Evolutionary conservation across 2,888 invertebrate genomes (phyloP).

Genomic region (Ophonus ardosiacus): DNA sequence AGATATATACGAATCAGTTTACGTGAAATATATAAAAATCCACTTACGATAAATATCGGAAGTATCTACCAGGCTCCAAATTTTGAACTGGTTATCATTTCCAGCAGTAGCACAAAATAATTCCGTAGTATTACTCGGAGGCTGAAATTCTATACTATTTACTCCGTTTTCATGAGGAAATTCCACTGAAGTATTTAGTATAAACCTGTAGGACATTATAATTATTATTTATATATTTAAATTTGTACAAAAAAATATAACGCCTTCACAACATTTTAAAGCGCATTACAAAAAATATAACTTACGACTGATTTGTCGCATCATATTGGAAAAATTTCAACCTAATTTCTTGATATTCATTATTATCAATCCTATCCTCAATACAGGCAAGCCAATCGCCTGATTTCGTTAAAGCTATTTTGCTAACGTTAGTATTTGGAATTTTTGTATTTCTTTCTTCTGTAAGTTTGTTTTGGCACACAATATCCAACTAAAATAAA

Average conservation of each 20-base stretch:
- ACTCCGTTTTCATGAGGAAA: slow-evolving; percentile 83
- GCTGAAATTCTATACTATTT: slow-evolving; percentile 80
- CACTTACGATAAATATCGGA: slow-evolving; percentile 77
- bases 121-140: slow-evolving; percentile 72
- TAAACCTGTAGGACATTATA: slow-evolving; percentile 77
- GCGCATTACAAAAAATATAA: slow-evolving; percentile 64
- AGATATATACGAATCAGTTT: no score
- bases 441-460: slow-evolving; percentile 80
- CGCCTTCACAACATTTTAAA: no score
- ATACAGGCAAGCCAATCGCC: slow-evolving; percentile 87
- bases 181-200: slow-evolving; percentile 85
- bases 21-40: background rate
- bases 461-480: slow-evolving; percentile 83
- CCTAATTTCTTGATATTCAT: slow-evolving; percentile 80
- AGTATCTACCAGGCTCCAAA: slow-evolving; percentile 82
- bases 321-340: slow-evolving; percentile 88
- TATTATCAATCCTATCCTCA: slow-evolving; percentile 80
- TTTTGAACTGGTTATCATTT: slow-evolving; percentile 83
- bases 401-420: slow-evolving; percentile 82
- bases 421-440: slow-evolving; percentile 82
- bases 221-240: slow-evolving; percentile 8
- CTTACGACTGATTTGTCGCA: slow-evolving; percentile 79
- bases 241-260: slow-evolving; percentile 28
- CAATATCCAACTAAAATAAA: slow-evolving; percentile 81
- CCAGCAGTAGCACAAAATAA: slow-evolving; percentile 82